These are phyloP conservation scores for Volucella zonaria DNA, from an alignment of 2,888 invertebrate species.

Conservation along the genomic window DNA sequence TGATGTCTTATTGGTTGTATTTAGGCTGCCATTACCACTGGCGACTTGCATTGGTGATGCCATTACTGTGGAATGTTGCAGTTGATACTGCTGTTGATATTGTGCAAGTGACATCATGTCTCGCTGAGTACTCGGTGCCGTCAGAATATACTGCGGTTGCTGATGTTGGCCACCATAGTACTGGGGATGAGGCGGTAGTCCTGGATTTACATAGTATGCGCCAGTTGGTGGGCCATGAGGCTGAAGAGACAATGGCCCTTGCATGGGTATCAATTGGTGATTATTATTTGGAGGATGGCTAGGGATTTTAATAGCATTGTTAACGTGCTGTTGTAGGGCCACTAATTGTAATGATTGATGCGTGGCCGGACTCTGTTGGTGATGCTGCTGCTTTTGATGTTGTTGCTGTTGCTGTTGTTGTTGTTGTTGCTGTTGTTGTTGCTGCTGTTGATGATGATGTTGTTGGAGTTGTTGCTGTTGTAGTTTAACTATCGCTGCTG, in stretches of 20 bases:
- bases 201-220: slow-evolving; percentile 62
- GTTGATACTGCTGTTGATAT: slow-evolving; percentile 70
- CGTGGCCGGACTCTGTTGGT: slow-evolving; percentile 29
- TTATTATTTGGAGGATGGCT: slow-evolving; percentile 57
- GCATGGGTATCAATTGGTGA: slow-evolving; percentile 63
- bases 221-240: slow-evolving; percentile 59
- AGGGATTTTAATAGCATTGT: slow-evolving; percentile 42
- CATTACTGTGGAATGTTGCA: slow-evolving; percentile 71
- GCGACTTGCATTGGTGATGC: slow-evolving; percentile 54
- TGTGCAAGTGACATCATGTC: slow-evolving; percentile 54
- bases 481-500: slow-evolving; percentile 27
- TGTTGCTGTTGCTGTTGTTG: slow-evolving; percentile 58
- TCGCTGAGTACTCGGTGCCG: slow-evolving; percentile 45
- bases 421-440: slow-evolving; percentile 58
- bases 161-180: slow-evolving; percentile 51
- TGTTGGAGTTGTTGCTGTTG: slow-evolving; percentile 76
- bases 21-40: slow-evolving; percentile 61
- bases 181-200: slow-evolving; percentile 48
- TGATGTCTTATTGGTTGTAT: slow-evolving; percentile 57
- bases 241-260: slow-evolving; percentile 40
- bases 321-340: slow-evolving; percentile 50
- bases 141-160: slow-evolving; percentile 45
- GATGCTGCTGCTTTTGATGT: slow-evolving; percentile 50
- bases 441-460: slow-evolving; percentile 51
- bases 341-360: slow-evolving; percentile 37